A percentile compares a stretch with the other conserved stretches of the same genome.
Conservation (phyloP, 2,797 vertebrate species). For the Channallabes apus region DNA sequence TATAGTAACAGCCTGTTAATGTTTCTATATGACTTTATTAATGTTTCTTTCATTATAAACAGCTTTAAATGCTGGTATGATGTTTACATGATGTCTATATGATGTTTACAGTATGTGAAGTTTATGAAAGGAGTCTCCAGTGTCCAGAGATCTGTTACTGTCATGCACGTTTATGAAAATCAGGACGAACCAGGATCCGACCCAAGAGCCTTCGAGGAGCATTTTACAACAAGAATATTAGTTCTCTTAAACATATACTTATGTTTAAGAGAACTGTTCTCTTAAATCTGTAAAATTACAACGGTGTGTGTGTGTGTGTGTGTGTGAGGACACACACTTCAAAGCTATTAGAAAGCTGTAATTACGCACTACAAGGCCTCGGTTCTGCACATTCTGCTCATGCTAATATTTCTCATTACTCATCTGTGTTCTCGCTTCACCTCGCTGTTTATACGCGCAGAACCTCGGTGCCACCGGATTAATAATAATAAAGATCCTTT, state of each 20-base stretch:
- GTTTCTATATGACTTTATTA: background rate
- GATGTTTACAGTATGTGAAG: background rate
- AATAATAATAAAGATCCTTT: constrained; percentile 46
- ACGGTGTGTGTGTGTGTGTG: constrained; percentile 14
- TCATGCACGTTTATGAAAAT: background rate
- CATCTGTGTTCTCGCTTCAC: constrained; percentile 45
- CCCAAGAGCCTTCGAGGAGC: background rate
- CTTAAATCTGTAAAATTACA: background rate
- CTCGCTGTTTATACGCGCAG: constrained; percentile 42
- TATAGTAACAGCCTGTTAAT: no score
- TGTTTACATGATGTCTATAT: background rate
- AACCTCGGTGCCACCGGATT: constrained; percentile 38
- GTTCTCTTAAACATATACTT: no score
- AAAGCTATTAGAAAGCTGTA: constrained; percentile 49
- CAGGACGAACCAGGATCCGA: background rate
- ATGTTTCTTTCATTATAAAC: background rate
- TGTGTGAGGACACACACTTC: constrained; percentile 5
- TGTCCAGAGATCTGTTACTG: background rate
- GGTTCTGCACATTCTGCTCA: constrained; percentile 44
- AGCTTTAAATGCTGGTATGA: background rate
- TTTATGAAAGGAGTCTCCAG: background rate
- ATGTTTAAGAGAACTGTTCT: background rate
- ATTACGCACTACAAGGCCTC: constrained; percentile 48
- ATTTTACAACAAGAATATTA: background rate
- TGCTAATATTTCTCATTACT: constrained; percentile 54